A percentile compares a stretch with the other conserved stretches of the same genome.
These are phyloP conservation scores for Iphiclides podalirius DNA, from an alignment of 2,888 invertebrate species.

Conservation along the genomic window DNA sequence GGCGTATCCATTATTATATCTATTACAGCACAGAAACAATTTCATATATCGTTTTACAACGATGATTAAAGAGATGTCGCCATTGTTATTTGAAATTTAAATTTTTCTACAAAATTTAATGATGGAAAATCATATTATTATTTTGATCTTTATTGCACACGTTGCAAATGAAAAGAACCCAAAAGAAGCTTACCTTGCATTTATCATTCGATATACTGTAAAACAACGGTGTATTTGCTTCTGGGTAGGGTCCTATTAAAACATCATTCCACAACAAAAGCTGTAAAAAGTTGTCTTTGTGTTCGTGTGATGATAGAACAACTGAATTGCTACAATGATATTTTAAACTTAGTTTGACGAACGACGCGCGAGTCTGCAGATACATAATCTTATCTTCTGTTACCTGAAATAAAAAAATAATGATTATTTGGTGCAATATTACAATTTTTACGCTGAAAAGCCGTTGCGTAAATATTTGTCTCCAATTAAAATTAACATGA, in stretches of 20 bases:
- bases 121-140: no score
- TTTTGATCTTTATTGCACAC: no score
- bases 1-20: no score
- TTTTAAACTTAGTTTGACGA: conserved; percentile 4
- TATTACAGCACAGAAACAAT: no score
- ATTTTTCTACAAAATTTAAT: no score
- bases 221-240: conserved; percentile 3
- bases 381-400: conserved; percentile 4
- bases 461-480: no score
- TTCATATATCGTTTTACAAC: no score
- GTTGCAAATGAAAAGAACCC: no score
- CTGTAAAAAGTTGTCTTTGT: not conserved
- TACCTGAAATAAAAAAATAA: conserved; percentile 11
- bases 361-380: conserved; percentile 6
- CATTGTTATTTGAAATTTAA: not conserved
- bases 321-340: conserved; percentile 18
- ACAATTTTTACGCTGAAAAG: no score
- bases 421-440: no score
- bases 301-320: conserved; percentile 4
- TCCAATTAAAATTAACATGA: no score
- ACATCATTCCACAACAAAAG: conserved; percentile 19
- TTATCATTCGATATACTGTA: conserved; percentile 7
- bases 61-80: no score
- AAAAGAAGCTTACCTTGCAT: conserved; percentile 15
- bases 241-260: conserved; percentile 10